These are phyloP conservation scores for Neosalanx taihuensis DNA, from an alignment of 2,797 vertebrate species.

Conservation along the genomic window DNA sequence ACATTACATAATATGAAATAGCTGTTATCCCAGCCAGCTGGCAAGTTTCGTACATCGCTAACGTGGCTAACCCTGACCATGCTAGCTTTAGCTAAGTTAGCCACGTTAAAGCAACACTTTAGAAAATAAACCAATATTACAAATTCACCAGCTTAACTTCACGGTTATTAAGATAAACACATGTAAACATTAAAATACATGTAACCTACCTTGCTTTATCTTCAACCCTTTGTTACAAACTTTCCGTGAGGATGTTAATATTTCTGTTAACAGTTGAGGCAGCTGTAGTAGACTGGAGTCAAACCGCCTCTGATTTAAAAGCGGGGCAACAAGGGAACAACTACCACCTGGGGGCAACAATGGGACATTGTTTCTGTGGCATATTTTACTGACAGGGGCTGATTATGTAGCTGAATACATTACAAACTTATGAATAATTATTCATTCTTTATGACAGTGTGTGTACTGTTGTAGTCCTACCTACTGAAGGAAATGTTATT, in stretches of 20 bases:
- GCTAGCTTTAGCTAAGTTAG: too few species aligned
- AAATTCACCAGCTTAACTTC: not conserved
- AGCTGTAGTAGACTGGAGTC: not conserved
- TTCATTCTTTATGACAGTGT: too few species aligned
- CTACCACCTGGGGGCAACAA: not conserved
- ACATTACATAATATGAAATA: not conserved
- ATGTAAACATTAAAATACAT: not conserved
- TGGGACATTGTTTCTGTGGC: not conserved
- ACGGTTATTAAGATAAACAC: not conserved
- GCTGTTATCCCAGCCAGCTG: not conserved
- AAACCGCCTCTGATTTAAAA: not conserved
- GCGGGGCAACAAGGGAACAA: not conserved
- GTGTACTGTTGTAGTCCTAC: too few species aligned
- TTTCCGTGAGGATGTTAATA: not conserved
- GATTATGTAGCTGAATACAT: too few species aligned
- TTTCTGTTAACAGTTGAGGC: not conserved
- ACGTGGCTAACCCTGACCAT: too few species aligned
- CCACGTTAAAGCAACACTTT: too few species aligned
- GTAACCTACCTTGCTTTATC: not conserved
- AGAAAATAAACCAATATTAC: not conserved
- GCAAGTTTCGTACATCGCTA: not conserved
- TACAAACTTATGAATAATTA: too few species aligned
- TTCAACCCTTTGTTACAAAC: not conserved
- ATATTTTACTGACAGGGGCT: too few species aligned
- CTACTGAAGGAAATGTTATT: too few species aligned